A percentile compares a stretch with the other conserved stretches of the same genome.
Evolutionary conservation across 2,797 vertebrate species (phyloP).

Genomic region (Crax fasciolata): DNA sequence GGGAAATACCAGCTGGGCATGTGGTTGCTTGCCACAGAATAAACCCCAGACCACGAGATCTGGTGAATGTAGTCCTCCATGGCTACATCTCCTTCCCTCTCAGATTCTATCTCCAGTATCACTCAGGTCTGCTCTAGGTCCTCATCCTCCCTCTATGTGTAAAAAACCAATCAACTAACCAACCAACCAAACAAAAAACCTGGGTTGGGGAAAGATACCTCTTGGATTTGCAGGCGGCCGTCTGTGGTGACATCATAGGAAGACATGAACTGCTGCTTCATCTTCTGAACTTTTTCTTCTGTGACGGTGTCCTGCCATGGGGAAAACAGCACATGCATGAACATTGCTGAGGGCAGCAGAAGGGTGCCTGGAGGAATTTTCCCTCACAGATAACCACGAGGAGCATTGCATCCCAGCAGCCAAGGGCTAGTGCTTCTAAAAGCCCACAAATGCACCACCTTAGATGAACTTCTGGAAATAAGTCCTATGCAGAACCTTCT

Average conservation of each 20-base stretch:
- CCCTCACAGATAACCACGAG: background rate
- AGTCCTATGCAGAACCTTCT: background rate
- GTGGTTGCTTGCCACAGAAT: background rate
- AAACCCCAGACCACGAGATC: background rate
- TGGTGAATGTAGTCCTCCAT: fast-evolving
- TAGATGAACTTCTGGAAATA: background rate
- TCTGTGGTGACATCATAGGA: slow-evolving; percentile 86
- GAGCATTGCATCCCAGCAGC: background rate
- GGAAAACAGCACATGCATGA: background rate
- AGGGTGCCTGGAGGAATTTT: background rate
- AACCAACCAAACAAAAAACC: too few relatives aligned
- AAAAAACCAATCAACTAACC: background rate
- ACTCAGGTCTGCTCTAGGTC: background rate
- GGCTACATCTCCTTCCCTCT: background rate
- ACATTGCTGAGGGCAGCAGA: background rate
- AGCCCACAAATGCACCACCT: background rate
- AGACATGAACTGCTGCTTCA: slow-evolving; percentile 91
- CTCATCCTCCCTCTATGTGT: background rate
- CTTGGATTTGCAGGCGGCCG: slow-evolving; percentile 90
- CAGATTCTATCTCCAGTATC: background rate
- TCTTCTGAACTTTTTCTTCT: slow-evolving; percentile 85
- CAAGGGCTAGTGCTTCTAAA: background rate
- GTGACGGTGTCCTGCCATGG: slow-evolving; percentile 85
- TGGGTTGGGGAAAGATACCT: slow-evolving; percentile 83
- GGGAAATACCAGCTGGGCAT: background rate